Evolutionary conservation across 2,797 vertebrate genomes (phyloP).

Genomic region (Pangasius larnaudii): DNA sequence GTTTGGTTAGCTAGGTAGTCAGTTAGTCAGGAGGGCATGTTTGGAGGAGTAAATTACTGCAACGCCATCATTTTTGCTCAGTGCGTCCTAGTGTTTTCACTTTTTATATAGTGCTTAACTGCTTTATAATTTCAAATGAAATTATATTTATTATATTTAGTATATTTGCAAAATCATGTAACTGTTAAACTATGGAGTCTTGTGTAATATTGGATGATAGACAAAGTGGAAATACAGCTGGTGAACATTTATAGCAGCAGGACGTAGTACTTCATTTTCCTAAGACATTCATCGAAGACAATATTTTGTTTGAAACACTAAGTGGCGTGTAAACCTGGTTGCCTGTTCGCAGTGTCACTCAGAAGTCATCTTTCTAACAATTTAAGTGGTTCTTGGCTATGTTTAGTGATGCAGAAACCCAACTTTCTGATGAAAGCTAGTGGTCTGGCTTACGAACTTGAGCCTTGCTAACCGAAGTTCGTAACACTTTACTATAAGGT

Average conservation of each 20-base stretch:
- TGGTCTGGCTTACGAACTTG: background rate
- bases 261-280: background rate
- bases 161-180: background rate
- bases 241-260: background rate
- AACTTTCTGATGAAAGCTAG: background rate
- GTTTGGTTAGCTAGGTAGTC: too few species aligned
- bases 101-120: background rate
- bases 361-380: background rate
- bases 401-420: background rate
- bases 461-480: background rate
- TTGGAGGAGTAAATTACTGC: background rate
- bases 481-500: background rate
- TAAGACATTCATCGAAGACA: background rate
- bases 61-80: background rate
- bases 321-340: background rate
- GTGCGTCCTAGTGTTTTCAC: background rate
- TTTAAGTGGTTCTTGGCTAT: background rate
- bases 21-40: background rate
- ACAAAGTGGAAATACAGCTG: background rate
- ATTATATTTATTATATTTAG: background rate
- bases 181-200: background rate
- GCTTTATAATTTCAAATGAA: background rate
- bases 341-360: background rate
- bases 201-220: background rate
- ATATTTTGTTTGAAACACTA: background rate